Evolutionary conservation across 2,888 invertebrate genomes (phyloP), one percentile per base, ranked within the genome.

Genomic region (Thymelicus sylvestris): DNA sequence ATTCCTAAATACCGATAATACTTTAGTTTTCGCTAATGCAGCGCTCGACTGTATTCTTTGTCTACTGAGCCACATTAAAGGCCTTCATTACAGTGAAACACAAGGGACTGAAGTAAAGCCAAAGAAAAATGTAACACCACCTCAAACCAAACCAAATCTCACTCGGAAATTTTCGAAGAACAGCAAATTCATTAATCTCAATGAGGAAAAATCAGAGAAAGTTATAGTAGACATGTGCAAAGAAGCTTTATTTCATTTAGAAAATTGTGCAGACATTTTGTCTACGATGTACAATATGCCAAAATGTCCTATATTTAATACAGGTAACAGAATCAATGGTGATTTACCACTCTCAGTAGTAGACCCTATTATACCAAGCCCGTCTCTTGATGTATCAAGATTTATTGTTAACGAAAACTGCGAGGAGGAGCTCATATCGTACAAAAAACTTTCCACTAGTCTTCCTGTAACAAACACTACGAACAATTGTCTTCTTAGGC

Each of bases 261-360:
- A 97, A 83, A 97, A 96, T 78, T 98, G 98, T 85, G 97, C 97
- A 71, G 96, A 96, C 74, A 98, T 98, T 77, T 91, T 99, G 67
- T 96, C 97, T 4, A 97, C 97, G 89, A 98, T 98, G 98, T 98
- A 97, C 87, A 96, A 96, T 81, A 98, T 98, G 98, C 98, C 98
- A 0, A 97, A 98, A 79, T 98, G 98, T 85, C 98, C 98, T 0
- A 97, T 97, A 74, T 98, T 98, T 83, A 98, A 98, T 86, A 96
- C 98, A 13, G 97, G 98, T 0, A 97, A 98, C 82, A 95, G 97
- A 82, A 96, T 97, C 75, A 97, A 96, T 83, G 96, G 96, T 0
- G 96, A 97, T 72, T 95, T 96, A 65, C 96, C 96, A 4, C 95
- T 97, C 3, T 96, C 97, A 77, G 95, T 97, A 63, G 97, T 98